Percentiles rank a stretch among this genome's conserved stretches.
These are phyloP conservation scores for Ptychodera flava DNA, from an alignment of 35 echinoderm and acorn worm genomes.

Conservation along the genomic window DNA sequence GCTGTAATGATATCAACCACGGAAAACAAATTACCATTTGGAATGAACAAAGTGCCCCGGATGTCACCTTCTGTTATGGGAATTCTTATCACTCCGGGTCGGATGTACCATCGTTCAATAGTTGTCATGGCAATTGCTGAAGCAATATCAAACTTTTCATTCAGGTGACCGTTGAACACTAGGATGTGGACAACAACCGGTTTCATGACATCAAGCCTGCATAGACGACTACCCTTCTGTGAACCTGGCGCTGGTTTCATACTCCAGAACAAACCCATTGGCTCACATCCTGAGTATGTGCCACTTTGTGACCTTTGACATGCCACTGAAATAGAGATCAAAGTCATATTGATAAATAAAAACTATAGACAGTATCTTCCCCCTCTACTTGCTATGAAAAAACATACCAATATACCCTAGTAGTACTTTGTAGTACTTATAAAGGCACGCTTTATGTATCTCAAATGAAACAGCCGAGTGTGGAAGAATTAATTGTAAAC, in stretches of 20 bases:
- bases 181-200: neutral
- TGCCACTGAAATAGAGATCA: too few relatives aligned
- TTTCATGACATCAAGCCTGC: conserved; percentile 2
- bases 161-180: neutral
- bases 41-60: conserved; percentile 13
- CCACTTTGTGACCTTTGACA: neutral
- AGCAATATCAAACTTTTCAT: neutral
- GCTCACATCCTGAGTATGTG: conserved; percentile 20
- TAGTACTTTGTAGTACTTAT: too few relatives aligned
- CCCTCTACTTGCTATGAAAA: too few relatives aligned
- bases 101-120: neutral
- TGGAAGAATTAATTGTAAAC: too few relatives aligned
- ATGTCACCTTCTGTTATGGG: neutral
- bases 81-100: neutral
- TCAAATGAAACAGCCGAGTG: too few relatives aligned
- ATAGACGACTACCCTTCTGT: neutral
- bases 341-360: too few relatives aligned
- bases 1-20: too few relatives aligned
- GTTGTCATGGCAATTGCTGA: neutral
- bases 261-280: conserved; percentile 32
- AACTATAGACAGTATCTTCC: too few relatives aligned
- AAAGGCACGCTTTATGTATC: too few relatives aligned
- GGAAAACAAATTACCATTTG: conserved; percentile 3
- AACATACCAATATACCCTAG: too few relatives aligned
- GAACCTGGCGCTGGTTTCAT: neutral